phyloP scores from a whole-genome alignment of 2,797 vertebrate genomes.

The Eulemur albifrons region DNA sequence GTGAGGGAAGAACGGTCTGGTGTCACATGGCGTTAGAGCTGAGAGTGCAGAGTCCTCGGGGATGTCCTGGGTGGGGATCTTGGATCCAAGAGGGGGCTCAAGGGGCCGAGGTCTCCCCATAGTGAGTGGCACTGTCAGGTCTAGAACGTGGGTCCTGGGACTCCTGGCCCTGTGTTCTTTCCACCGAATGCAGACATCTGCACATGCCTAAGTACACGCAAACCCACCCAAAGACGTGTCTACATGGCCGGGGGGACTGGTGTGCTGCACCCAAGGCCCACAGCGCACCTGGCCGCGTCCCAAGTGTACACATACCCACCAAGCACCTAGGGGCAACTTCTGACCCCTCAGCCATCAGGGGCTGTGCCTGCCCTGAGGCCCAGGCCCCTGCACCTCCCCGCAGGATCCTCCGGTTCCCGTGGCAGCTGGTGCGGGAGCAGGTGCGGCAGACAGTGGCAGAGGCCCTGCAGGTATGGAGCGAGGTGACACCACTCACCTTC shows the following conservation, averaged over 20 bases:
- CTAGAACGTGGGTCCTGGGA: not conserved
- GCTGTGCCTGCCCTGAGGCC: not conserved
- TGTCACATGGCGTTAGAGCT: not conserved
- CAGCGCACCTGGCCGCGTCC: not conserved
- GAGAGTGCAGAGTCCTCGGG: not conserved
- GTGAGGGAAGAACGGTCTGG: not conserved
- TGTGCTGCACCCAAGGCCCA: not conserved
- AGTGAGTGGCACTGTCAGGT: not conserved
- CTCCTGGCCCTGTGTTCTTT: not conserved
- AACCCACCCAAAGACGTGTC: not conserved
- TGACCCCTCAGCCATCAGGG: not conserved
- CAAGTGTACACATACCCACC: no score
- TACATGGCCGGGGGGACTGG: not conserved
- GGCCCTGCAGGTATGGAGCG: conserved; percentile 93
- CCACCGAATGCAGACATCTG: not conserved
- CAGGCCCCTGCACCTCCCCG: not conserved
- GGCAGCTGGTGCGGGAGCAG: conserved; percentile 91
- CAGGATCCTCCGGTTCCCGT: conserved; percentile 92
- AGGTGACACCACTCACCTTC: conserved; percentile 94
- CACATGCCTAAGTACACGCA: not conserved
- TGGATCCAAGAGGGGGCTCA: not conserved
- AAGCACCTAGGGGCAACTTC: not conserved
- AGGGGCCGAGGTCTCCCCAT: not conserved
- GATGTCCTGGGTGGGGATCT: not conserved
- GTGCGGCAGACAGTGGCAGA: conserved; percentile 90